Evolutionary conservation across 2,888 invertebrate species (phyloP), one percentile per base, ranked within the genome.

Genomic region (Drosophila barbarae): DNA sequence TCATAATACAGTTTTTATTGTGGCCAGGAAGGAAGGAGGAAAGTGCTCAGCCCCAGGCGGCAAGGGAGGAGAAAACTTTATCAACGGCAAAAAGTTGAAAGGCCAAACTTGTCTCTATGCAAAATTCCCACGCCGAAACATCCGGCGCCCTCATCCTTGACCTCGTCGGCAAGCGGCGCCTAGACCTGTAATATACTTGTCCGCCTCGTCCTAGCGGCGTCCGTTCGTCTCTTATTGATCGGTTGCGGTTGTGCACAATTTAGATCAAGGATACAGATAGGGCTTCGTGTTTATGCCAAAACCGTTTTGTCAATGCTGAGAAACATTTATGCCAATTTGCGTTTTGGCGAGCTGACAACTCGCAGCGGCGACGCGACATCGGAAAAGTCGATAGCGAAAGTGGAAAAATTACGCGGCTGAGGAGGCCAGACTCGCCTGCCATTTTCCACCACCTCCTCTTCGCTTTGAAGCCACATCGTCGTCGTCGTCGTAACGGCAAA

Each of bases 241-340:
- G 86, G 76, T 80, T 80, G 86, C 85, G 86, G 85, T 84, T 85
- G 78, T 84, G 86, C 84, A 73, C 84, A 84, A 84, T 84, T 84
- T 84, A 84, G 84, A 84, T 84, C 85, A 85, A 86, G 84, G 84
- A 84, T 84, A 77, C 73, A 78, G 84, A 86, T 84, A 86, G 68
- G 78, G 61, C 66, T 72, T 61, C 65, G 77, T 80, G 82, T 68
- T 79, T 68, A 76, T 84, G 74, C 80, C 79, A 69, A 81, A 71
- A 72, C 59, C 84, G 74, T 85, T 84, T 84, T 84, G 85, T 86
- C 84, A 84, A 78, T 78, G 78, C 73, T 70, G 66, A 82, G 46
- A 63, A 72, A 72, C 72, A 74, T 74, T 80, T 79, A 82, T 77
- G 83, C 77, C 79, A 83, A 72, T 84, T 82, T 84, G 77, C 77